Conservation (phyloP, 2,888 invertebrate species). For the Ischnura elegans region DNA sequence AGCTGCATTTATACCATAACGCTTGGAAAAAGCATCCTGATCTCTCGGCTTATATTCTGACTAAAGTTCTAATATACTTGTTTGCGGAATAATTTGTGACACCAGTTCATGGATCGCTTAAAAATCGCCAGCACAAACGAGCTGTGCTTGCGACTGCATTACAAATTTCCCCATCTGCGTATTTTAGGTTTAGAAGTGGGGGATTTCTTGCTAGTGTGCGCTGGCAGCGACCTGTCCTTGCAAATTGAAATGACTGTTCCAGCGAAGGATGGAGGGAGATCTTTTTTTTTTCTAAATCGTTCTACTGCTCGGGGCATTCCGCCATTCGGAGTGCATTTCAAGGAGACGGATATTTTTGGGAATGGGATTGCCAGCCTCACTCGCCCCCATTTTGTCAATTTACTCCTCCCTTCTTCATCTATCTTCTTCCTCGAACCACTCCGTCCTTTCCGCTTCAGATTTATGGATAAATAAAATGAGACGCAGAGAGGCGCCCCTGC, state of each 20-base stretch:
- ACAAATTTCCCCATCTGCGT: too few species aligned
- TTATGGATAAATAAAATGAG: slow-evolving; percentile 29
- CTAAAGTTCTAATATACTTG: too few species aligned
- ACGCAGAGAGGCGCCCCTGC: not conserved
- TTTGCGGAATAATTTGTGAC: too few species aligned
- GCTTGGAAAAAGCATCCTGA: too few species aligned
- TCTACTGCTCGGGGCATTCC: not conserved
- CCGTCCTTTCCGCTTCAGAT: not conserved
- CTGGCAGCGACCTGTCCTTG: not conserved
- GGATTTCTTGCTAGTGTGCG: not conserved
- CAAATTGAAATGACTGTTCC: not conserved
- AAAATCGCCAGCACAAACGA: too few species aligned
- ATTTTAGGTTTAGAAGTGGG: too few species aligned
- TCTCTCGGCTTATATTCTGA: too few species aligned
- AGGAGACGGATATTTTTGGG: not conserved
- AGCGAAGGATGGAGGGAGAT: not conserved
- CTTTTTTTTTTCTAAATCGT: not conserved
- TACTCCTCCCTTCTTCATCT: too few species aligned
- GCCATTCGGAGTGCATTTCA: not conserved
- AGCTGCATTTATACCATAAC: too few species aligned
- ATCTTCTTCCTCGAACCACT: not conserved
- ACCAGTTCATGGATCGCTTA: too few species aligned
- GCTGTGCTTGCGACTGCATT: too few species aligned
- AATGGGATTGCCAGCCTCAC: not conserved
- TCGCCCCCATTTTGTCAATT: not conserved